Conservation (phyloP, 2,113 vertebrate species). For the Cyphomyrus plagiostoma region DNA sequence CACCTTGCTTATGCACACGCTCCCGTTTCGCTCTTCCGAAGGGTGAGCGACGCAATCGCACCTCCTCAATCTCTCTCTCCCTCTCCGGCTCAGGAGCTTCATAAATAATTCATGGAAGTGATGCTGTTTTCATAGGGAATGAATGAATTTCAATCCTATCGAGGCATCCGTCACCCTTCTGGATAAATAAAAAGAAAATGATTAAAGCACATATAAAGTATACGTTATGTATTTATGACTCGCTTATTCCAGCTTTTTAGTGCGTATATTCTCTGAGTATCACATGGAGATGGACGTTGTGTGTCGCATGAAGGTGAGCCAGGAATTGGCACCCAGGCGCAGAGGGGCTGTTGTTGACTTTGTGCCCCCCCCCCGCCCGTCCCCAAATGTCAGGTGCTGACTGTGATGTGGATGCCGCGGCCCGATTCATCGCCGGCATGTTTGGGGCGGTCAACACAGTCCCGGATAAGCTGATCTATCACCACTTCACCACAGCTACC, state of each 20-base stretch:
- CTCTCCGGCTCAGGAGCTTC: background rate
- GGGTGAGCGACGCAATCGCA: background rate
- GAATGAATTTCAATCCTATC: slow-evolving; percentile 8
- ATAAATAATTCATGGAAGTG: slow-evolving; percentile 13
- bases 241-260: background rate
- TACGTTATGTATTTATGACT: background rate
- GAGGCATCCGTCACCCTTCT: background rate
- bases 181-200: background rate
- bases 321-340: background rate
- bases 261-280: background rate
- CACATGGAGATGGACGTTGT: background rate
- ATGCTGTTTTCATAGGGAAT: background rate
- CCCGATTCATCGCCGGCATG: slow-evolving; percentile 57
- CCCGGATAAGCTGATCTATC: slow-evolving; percentile 59
- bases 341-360: background rate
- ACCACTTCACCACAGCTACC: slow-evolving; percentile 69
- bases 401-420: slow-evolving; percentile 62
- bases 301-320: background rate
- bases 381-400: slow-evolving; percentile 50
- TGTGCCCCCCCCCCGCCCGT: background rate
- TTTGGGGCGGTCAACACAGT: slow-evolving; percentile 53
- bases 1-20: slow-evolving; percentile 7
- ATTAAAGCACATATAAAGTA: background rate
- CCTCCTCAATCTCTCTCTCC: background rate
- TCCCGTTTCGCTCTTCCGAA: background rate